Conservation (phyloP, 2,113 vertebrate genomes). For the Tragulus kanchil region DNA sequence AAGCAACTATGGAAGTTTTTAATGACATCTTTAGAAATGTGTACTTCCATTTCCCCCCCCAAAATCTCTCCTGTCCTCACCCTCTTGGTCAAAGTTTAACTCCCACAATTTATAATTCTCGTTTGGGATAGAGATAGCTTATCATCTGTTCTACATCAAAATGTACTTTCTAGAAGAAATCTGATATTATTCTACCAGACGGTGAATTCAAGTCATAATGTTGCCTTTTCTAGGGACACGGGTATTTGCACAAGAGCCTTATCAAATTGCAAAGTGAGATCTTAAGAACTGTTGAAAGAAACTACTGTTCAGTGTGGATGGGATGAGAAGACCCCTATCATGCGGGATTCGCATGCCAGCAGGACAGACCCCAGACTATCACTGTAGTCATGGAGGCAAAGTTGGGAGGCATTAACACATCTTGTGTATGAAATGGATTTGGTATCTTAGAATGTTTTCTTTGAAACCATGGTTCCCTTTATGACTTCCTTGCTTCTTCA, state of each 20-base stretch:
- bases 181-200: constrained; percentile 22
- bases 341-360: background rate
- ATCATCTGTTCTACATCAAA: constrained; percentile 34
- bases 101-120: constrained; percentile 28
- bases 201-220: constrained; percentile 52
- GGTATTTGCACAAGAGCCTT: constrained; percentile 27
- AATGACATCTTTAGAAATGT: constrained; percentile 39
- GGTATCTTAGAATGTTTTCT: constrained; percentile 32
- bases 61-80: background rate
- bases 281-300: constrained; percentile 50
- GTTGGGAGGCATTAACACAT: background rate
- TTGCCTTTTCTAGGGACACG: constrained; percentile 59
- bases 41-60: constrained; percentile 31
- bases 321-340: constrained; percentile 45
- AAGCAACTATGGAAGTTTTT: constrained; percentile 32
- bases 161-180: constrained; percentile 54
- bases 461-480: constrained; percentile 48
- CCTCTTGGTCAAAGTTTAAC: background rate
- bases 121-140: background rate
- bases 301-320: constrained; percentile 1
- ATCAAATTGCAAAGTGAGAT: constrained; percentile 57
- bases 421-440: constrained; percentile 16
- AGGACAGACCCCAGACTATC: background rate
- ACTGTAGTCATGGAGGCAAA: background rate
- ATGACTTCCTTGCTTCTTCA: constrained; percentile 43